Evolutionary conservation across 2,888 invertebrate genomes (phyloP).

Genomic region (Panopea generosa): DNA sequence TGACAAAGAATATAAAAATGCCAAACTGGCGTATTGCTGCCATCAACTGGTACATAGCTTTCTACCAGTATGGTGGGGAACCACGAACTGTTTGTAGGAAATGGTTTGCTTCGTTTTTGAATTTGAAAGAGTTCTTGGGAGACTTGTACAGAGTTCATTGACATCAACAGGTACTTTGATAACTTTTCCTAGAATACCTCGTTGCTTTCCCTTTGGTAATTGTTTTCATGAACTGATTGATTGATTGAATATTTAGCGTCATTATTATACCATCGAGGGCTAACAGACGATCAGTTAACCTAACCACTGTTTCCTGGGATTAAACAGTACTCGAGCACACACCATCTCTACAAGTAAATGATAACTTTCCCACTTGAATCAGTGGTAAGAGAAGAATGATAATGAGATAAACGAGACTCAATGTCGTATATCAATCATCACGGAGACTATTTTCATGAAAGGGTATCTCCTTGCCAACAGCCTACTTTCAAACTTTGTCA

Average conservation of each 20-base stretch:
- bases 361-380: too few relatives aligned
- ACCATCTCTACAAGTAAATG: too few relatives aligned
- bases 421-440: too few relatives aligned
- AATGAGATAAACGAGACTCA: too few relatives aligned
- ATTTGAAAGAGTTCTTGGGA: slow-evolving; percentile 33
- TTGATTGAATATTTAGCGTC: too few relatives aligned
- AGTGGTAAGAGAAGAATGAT: too few relatives aligned
- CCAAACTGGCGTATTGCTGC: slow-evolving; percentile 69
- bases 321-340: too few relatives aligned
- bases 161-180: slow-evolving; percentile 37
- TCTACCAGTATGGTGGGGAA: slow-evolving; percentile 68
- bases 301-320: too few relatives aligned
- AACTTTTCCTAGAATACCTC: slow-evolving; percentile 25
- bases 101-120: slow-evolving; percentile 51
- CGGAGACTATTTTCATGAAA: slow-evolving; percentile 43
- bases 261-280: too few relatives aligned
- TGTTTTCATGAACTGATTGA: too few relatives aligned
- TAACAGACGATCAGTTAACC: too few relatives aligned
- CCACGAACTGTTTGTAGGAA: slow-evolving; percentile 56
- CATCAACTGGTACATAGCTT: slow-evolving; percentile 54
- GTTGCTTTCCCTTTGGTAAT: slow-evolving; percentile 41
- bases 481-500: slow-evolving; percentile 29
- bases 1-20: slow-evolving; percentile 69
- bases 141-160: slow-evolving; percentile 15
- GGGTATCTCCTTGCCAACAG: slow-evolving; percentile 32